Percentiles rank a stretch among this genome's conserved stretches.
phyloP scores from a whole-genome alignment of 2,797 vertebrate genomes.

The Anisognathus igniventris region DNA sequence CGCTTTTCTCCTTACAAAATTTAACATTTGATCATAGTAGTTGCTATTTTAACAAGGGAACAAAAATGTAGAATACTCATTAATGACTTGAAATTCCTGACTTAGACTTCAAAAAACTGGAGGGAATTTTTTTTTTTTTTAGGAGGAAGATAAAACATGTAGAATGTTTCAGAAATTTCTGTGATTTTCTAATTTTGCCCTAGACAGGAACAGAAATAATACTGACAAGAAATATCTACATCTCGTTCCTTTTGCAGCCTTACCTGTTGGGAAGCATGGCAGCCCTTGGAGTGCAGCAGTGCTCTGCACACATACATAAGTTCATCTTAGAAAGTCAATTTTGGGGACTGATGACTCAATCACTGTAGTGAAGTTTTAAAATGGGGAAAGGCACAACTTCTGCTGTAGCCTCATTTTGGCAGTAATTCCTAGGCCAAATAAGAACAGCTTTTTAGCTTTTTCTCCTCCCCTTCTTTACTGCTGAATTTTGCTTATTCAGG shows the following conservation, averaged over 20 bases:
- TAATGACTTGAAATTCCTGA: slow-evolving; percentile 6
- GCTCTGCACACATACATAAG: neutral
- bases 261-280: neutral
- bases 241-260: neutral
- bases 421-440: neutral
- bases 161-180: neutral
- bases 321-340: neutral
- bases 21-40: slow-evolving; percentile 11
- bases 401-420: neutral
- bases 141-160: neutral
- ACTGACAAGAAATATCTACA: neutral
- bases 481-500: neutral
- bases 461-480: neutral
- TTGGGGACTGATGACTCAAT: neutral
- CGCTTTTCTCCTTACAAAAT: neutral
- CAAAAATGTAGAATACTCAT: neutral
- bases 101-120: neutral
- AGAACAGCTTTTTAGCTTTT: neutral
- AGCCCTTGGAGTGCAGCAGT: neutral
- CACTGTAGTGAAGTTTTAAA: neutral
- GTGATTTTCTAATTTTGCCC: slow-evolving; percentile 8
- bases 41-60: slow-evolving; percentile 21
- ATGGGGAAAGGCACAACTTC: neutral
- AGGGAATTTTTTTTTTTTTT: neutral
- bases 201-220: neutral